Percentiles rank a stretch among this genome's conserved stretches.
Conservation (phyloP, 1,140 invertebrate species). For the Tetranychus urticae region DNA sequence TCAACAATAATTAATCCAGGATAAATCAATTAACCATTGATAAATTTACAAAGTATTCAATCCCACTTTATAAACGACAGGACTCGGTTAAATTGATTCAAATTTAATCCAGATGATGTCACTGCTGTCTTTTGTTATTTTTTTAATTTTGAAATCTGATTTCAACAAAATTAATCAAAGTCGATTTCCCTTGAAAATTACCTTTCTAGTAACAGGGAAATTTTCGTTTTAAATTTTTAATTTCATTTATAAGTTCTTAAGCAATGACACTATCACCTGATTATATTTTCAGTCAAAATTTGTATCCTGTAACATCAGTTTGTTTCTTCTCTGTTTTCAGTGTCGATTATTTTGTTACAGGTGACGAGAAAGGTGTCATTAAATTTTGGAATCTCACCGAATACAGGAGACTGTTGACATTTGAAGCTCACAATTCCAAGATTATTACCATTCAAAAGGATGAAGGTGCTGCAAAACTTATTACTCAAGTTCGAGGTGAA, state of each 20-base stretch:
- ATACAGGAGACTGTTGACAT: background rate
- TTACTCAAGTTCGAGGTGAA: background rate
- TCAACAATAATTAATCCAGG: too few relatives aligned
- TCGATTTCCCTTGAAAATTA: too few relatives aligned
- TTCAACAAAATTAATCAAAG: too few relatives aligned
- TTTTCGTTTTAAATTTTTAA: too few relatives aligned
- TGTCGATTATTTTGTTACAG: background rate
- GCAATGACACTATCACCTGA: background rate
- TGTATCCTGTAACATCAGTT: background rate
- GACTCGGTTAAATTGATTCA: too few relatives aligned
- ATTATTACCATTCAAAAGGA: background rate
- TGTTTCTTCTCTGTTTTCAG: background rate
- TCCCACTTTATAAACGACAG: too few relatives aligned
- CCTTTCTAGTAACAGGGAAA: too few relatives aligned
- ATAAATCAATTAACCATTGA: too few relatives aligned
- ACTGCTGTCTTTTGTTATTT: too few relatives aligned
- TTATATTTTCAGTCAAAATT: background rate
- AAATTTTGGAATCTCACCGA: background rate
- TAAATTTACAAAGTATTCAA: too few relatives aligned
- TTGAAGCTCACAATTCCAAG: background rate
- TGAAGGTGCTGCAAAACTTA: background rate
- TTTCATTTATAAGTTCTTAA: background rate
- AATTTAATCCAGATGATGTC: too few relatives aligned
- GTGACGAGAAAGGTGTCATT: background rate
- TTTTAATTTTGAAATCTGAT: too few relatives aligned